Base-by-base conservation (phyloP, 2,888 invertebrate species). In the Uropetala carovei region DNA sequence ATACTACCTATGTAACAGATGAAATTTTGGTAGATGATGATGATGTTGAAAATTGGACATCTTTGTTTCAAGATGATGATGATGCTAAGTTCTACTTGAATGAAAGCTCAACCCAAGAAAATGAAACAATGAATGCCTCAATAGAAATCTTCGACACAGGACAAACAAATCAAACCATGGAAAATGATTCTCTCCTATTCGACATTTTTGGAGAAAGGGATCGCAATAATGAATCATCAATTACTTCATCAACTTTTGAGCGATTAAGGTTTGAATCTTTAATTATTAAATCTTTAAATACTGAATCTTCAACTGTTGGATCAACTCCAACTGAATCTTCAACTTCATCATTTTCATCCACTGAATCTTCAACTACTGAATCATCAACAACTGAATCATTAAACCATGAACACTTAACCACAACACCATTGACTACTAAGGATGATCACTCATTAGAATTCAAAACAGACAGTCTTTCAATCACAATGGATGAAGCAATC, bases 1-100 rank as follows among this genome's bases (percentile, higher is more conserved):
- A 86, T 43, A 58, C n/a, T 86, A 86, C 86, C 60, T 43, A 30
- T 18, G 8, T 30, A 4, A 27, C 60, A 5, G 89, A 89, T 64
- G 64, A 30, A 18, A 64, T 4, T 43, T 30, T 30, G 9, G 43
- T 43, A 43, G 68, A 43, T 10, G 64, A 43, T 30, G 30, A 30
- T 64, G 60, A 43, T 56, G n/a, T n/a, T 68, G n/a, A 64, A 68
- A 89, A 43, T 18, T 89, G 89, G 89, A 68, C 60, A n/a, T 64
- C 89, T 10, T 11, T 89, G 18, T 18, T 43, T 60, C 43, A 30
- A 68, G 89, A 89, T 64, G 43, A 3, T n/a, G 64, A 89, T 89
- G 89, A 89, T 43, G 43, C 89, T 11, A 43, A 43, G 64, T 43
- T 56, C 43, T 18, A 27, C 11, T 30, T 64, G 60, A 60, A 59